phyloP scores from a whole-genome alignment of 92 coral and sea anemone genomes.

The Desmophyllum pertusum region DNA sequence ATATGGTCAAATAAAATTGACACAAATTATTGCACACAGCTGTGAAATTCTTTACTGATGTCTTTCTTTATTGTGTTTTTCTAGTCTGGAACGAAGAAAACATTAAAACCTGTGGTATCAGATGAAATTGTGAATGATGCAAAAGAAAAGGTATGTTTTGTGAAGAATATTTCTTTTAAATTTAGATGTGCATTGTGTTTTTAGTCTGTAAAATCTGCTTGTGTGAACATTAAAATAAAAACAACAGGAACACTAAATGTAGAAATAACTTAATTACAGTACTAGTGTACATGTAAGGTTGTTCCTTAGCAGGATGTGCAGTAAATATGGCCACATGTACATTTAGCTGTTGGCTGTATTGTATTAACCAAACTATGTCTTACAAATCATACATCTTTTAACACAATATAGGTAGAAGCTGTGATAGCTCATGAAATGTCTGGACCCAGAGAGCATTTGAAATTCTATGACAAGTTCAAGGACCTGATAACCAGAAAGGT shows the following conservation, averaged over 20 bases:
- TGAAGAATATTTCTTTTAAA: neutral
- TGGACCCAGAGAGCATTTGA: constrained; percentile 95
- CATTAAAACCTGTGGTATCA: constrained; percentile 90
- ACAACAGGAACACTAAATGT: too few species aligned
- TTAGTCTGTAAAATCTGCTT: neutral
- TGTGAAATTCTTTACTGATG: neutral
- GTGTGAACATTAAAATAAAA: too few species aligned
- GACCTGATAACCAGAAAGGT: constrained; percentile 90
- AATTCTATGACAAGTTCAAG: constrained; percentile 90
- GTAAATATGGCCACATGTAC: too few species aligned
- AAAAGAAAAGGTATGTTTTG: constrained; percentile 76
- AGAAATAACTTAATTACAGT: too few species aligned
- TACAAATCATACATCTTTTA: neutral
- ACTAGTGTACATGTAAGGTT: too few species aligned
- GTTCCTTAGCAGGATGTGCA: too few species aligned
- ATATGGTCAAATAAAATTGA: too few species aligned
- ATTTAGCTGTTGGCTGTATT: too few species aligned
- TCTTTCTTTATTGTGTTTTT: neutral
- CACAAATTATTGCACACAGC: too few species aligned
- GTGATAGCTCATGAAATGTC: constrained; percentile 87
- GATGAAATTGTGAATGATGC: constrained; percentile 96
- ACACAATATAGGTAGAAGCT: constrained; percentile 68
- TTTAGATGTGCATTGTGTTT: too few species aligned
- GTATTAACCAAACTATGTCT: neutral
- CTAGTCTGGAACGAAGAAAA: constrained; percentile 87